Base-by-base conservation (phyloP, 1,140 invertebrate genomes). In the Aphelenchoides fujianensis region DNA sequence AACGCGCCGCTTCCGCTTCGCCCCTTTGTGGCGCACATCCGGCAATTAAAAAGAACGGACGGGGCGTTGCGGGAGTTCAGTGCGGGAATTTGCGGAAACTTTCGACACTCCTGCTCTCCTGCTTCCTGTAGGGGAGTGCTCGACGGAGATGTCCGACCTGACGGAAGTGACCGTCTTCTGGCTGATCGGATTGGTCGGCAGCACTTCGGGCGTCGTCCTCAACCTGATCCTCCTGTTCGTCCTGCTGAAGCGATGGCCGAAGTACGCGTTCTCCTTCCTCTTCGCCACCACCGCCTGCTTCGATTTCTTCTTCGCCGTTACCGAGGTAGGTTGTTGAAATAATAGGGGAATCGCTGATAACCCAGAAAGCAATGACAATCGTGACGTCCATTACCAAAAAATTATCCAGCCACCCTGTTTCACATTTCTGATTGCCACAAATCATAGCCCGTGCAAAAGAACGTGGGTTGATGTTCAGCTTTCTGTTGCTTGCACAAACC, bases 391-490 rank as follows among this genome's bases (percentile, higher is more conserved):
- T n/a, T n/a, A n/a, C n/a, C n/a, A n/a, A n/a, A n/a, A n/a, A n/a
- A n/a, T n/a, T n/a, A 5, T 59, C 23, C 23, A 59, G 27, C 5
- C 5, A 59, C 28, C 55, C 28, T 23, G 55, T n/a, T n/a, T n/a
- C 23, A 23, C 28, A 32, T 59, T 59, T 23, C 7, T 7, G 34
- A 23, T 30, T 59, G 34, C 5, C 27, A 5, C 5, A 23, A 59
- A 5, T 59, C 12, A 12, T 12, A 48, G 23, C 12, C 7, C 23
- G 5, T 30, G 55, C 55, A 59, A 59, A 30, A 27, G 34, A 59
- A 59, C 5, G 34, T 7, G 55, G 55, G 34, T 27, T 59, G 19
- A 59, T 59, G 55, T 59, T 59, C 55, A 32, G 28, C 34, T 59
- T 59, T 27, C n/a, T n/a, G n/a, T n/a, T n/a, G n/a, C n/a, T n/a